Base-by-base conservation (phyloP, 2,888 invertebrate species). In the Drosophila pseudotalamancana region DNA sequence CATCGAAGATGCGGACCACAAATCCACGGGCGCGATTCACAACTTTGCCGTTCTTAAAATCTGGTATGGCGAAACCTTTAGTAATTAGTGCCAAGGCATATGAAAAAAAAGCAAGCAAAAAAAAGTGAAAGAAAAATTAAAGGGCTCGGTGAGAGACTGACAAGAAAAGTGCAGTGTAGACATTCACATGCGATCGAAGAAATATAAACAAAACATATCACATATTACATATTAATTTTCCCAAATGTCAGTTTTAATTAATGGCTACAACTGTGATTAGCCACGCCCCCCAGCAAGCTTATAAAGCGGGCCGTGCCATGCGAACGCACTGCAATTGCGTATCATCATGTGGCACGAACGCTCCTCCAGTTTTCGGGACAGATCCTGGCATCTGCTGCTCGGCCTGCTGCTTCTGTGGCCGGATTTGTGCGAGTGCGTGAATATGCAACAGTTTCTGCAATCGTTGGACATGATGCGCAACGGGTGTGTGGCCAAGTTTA, bases 1-100 rank as follows among this genome's bases (percentile, higher is more conserved):
- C 93, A 88, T 94, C 94, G 77, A 94, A 94, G 88, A 94, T 92
- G 63, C 94, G 93, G 48, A 94, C 91, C 9, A 94, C 93, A 81
- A 94, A 93, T 32, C 94, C 94, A 32, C 94, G 92, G 23, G 94
- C 94, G 16, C 93, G 92, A 71, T 91, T 91, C 1, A 93, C 93
- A 60, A 94, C 91, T 70, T 94, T 92, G 71, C 90, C 91, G 88
- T 93, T 92, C 90, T 93, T 94, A 88, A 94, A 84, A 90, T 90
- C 91, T 87, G 90, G 85, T 86, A 91, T 90, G 77, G 89, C 86
- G 77, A 90, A 90, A 89, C 85, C 91, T 90, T 67, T 55, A 65
- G 25, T 21, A 45, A 65, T 79, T 74, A 74, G 65, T 79, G 74
- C 59, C 63, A 51, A 55, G 14, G 37, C 51, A 46, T 50, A n/a